phyloP scores from a whole-genome alignment of 2,113 vertebrate genomes.

The Sphaerodactylus townsendi region DNA sequence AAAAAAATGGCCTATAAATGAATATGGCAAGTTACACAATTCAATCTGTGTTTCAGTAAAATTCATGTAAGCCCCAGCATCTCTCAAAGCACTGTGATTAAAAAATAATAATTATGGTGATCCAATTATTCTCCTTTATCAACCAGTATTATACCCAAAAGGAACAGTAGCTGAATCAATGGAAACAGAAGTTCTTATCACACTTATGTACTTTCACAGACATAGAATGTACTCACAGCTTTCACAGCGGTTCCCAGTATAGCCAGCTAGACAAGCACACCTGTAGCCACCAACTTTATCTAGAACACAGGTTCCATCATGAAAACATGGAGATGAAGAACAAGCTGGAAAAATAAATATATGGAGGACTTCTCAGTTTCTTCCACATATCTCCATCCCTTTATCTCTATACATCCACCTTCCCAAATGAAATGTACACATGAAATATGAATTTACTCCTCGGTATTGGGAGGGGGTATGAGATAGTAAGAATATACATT shows the following conservation, averaged over 20 bases:
- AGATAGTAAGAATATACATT: neutral
- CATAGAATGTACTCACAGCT: slow-evolving; percentile 79
- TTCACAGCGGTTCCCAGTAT: slow-evolving; percentile 91
- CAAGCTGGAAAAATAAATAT: slow-evolving; percentile 80
- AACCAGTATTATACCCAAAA: neutral
- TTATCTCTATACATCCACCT: neutral
- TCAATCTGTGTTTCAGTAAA: neutral
- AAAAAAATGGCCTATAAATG: neutral
- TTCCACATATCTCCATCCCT: neutral
- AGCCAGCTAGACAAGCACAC: slow-evolving; percentile 94
- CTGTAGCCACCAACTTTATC: slow-evolving; percentile 81
- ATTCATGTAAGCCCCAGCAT: neutral
- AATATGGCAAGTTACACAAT: neutral
- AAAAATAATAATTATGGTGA: neutral
- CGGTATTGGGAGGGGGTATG: neutral
- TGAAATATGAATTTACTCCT: slow-evolving; percentile 9
- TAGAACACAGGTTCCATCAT: slow-evolving; percentile 91
- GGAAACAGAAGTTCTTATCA: neutral
- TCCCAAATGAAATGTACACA: neutral
- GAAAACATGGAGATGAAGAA: slow-evolving; percentile 91
- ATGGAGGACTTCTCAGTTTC: slow-evolving; percentile 11
- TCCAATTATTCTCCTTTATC: slow-evolving; percentile 6
- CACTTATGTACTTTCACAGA: neutral
- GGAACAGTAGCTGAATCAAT: neutral
- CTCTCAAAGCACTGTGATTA: neutral